Evolutionary conservation across 2,888 invertebrate genomes (phyloP).

Genomic region (Platycnemis pennipes): DNA sequence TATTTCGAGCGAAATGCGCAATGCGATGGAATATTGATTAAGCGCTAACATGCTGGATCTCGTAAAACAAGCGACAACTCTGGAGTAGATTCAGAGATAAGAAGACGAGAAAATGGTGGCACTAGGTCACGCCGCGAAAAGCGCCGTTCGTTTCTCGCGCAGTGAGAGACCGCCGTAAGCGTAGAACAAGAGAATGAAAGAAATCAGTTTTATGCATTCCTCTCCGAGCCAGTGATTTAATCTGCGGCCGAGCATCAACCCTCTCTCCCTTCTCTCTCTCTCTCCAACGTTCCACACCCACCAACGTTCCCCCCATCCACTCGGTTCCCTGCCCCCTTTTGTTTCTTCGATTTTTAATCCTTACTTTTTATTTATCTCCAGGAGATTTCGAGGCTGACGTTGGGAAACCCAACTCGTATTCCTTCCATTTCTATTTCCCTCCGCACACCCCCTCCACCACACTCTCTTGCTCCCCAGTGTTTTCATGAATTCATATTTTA

Average conservation of each 20-base stretch:
- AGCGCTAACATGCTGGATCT: conserved; percentile 42
- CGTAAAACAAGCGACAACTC: conserved; percentile 23
- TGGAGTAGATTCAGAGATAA: neutral
- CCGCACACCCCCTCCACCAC: neutral
- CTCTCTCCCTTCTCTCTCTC: neutral
- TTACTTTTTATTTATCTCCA: neutral
- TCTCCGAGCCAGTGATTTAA: conserved; percentile 28
- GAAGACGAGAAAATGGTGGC: neutral
- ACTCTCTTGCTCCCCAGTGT: neutral
- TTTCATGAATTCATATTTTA: neutral
- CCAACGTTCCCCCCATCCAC: neutral
- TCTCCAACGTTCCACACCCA: neutral
- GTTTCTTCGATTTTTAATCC: neutral
- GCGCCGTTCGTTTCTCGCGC: neutral
- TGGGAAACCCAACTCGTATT: neutral
- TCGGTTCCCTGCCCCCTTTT: neutral
- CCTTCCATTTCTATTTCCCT: neutral
- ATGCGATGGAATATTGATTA: conserved; percentile 38
- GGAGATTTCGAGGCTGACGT: neutral
- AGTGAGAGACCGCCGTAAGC: neutral
- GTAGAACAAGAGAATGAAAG: conserved; percentile 15
- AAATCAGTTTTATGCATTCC: neutral
- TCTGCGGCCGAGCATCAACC: neutral
- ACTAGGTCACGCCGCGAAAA: conserved; percentile 1
- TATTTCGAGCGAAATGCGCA: neutral